Evolutionary conservation across 2,113 vertebrate genomes (phyloP).

Genomic region (Alethe diademata): DNA sequence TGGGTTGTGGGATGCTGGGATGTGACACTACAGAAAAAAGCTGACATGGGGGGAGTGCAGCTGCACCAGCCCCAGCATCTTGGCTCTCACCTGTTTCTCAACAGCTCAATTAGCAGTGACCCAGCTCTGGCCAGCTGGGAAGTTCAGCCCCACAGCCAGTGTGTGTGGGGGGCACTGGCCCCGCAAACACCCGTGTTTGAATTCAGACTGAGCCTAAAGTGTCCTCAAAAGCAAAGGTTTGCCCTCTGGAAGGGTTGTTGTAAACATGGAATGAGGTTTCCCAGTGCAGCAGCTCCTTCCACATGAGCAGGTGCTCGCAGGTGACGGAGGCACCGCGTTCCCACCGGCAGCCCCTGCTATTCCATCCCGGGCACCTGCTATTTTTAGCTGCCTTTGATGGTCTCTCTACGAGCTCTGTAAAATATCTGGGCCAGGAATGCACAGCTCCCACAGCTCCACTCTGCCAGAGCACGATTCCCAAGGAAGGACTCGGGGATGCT

Average conservation of each 20-base stretch:
- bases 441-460: background rate
- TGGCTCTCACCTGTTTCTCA: background rate
- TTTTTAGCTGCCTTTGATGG: background rate
- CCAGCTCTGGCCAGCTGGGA: background rate
- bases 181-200: rapidly evolving
- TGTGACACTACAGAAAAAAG: rapidly evolving
- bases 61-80: background rate
- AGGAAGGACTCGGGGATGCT: background rate
- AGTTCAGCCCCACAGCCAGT: too few relatives aligned
- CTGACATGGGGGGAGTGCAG: rapidly evolving
- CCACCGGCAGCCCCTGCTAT: background rate
- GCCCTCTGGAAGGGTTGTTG: background rate
- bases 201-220: background rate
- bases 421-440: background rate
- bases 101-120: background rate
- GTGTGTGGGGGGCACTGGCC: rapidly evolving
- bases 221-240: background rate
- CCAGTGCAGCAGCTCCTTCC: background rate
- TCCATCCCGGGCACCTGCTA: background rate
- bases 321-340: background rate
- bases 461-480: rapidly evolving
- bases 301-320: background rate
- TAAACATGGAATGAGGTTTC: background rate
- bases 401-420: background rate
- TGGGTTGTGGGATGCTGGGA: rapidly evolving